These are phyloP conservation scores for Podarcis cretensis DNA, from an alignment of 2,113 vertebrate genomes.

Conservation along the genomic window DNA sequence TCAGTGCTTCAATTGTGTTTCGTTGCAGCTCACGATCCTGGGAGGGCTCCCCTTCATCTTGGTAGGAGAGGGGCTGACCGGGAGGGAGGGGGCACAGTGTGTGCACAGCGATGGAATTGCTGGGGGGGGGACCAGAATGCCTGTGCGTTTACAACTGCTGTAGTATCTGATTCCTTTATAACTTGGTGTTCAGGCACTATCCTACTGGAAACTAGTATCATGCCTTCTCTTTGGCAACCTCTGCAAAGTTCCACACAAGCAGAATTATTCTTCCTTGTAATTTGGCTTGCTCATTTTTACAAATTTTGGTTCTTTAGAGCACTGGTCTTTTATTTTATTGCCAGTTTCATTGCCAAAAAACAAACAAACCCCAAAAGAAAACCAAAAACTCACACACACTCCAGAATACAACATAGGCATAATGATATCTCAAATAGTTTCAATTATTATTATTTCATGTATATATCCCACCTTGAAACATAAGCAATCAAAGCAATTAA, in stretches of 20 bases:
- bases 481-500: no score
- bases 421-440: no score
- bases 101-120: neutral
- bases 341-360: no score
- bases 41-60: constrained; percentile 54
- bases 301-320: neutral
- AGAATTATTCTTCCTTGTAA: neutral
- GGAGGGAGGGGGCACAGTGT: neutral
- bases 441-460: no score
- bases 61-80: constrained; percentile 20
- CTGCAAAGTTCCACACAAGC: neutral
- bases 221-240: constrained; percentile 29
- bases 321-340: neutral
- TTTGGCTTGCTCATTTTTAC: neutral
- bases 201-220: neutral
- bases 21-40: constrained; percentile 50
- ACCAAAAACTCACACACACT: no score
- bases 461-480: no score
- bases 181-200: constrained; percentile 5
- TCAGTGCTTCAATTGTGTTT: constrained; percentile 64
- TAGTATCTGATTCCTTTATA: constrained; percentile 43
- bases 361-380: no score
- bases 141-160: constrained; percentile 42
- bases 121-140: constrained; percentile 37
- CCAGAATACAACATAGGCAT: no score